Conservation (phyloP, 1,140 invertebrate genomes). For the Cotesia vestalis region DNA sequence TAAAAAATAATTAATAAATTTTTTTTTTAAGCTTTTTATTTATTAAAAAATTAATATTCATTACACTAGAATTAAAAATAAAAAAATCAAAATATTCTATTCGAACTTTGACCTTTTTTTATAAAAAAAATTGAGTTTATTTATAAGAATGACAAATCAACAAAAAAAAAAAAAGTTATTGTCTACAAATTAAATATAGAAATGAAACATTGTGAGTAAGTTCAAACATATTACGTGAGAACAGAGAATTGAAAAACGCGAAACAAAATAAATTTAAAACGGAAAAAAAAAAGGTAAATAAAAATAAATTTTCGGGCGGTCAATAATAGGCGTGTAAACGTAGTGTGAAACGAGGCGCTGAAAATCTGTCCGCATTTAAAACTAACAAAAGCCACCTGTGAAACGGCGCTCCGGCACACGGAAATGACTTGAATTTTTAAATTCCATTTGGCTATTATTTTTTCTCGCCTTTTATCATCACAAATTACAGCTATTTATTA, state of each 20-base stretch:
- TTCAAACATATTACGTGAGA: not conserved
- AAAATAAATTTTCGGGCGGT: too few species aligned
- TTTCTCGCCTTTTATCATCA: not conserved
- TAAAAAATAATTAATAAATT: too few species aligned
- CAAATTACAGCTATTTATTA: slow-evolving; percentile 9
- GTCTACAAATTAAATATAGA: too few species aligned
- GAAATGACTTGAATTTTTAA: slow-evolving; percentile 58
- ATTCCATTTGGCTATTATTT: slow-evolving; percentile 20
- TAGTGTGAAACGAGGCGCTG: slow-evolving; percentile 10
- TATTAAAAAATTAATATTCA: too few species aligned
- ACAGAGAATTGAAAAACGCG: not conserved
- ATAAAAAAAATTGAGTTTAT: too few species aligned
- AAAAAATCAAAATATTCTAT: too few species aligned
- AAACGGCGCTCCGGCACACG: slow-evolving; percentile 18
- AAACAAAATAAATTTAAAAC: not conserved
- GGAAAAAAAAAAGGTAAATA: not conserved
- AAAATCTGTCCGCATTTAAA: slow-evolving; percentile 25
- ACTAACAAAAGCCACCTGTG: slow-evolving; percentile 33
- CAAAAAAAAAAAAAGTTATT: too few species aligned
- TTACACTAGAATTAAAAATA: too few species aligned
- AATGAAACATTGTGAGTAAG: too few species aligned
- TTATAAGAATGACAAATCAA: too few species aligned
- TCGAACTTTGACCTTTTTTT: too few species aligned
- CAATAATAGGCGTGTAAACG: slow-evolving; percentile 9
- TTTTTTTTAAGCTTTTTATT: too few species aligned